Evolutionary conservation across 2,113 vertebrate species (phyloP).

Genomic region (Phaethon lepturus): DNA sequence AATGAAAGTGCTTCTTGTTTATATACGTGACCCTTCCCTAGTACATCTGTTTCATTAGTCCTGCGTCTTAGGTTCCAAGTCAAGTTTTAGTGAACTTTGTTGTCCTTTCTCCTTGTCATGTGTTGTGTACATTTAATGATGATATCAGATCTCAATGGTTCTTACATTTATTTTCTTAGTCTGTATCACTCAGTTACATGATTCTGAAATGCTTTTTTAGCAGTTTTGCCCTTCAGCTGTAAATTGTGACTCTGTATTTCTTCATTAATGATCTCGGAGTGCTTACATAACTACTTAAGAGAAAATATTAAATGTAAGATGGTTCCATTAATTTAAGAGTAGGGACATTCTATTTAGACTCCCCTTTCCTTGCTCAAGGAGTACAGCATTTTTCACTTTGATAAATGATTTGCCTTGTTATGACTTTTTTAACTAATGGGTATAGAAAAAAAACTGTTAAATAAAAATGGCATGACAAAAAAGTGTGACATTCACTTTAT

Average conservation of each 20-base stretch:
- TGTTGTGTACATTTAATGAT: slow-evolving; percentile 43
- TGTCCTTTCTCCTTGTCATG: slow-evolving; percentile 19
- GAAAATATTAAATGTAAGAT: slow-evolving; percentile 60
- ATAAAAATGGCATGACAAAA: slow-evolving; percentile 79
- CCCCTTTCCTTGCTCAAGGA: slow-evolving; percentile 53
- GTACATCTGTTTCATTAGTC: not conserved
- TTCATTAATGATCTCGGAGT: slow-evolving; percentile 59
- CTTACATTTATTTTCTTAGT: slow-evolving; percentile 57
- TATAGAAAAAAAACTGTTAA: slow-evolving; percentile 47
- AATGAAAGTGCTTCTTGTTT: not conserved
- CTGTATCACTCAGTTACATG: not conserved
- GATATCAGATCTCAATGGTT: not conserved
- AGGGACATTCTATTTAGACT: slow-evolving; percentile 59
- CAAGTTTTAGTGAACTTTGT: slow-evolving; percentile 39
- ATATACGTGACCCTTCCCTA: not conserved
- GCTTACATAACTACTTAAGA: slow-evolving; percentile 64
- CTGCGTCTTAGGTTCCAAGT: not conserved
- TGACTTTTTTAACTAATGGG: slow-evolving; percentile 74
- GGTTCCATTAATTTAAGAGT: slow-evolving; percentile 70
- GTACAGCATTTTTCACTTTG: slow-evolving; percentile 72
- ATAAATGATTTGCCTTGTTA: slow-evolving; percentile 69
- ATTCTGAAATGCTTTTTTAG: slow-evolving; percentile 28
- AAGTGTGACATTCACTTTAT: slow-evolving; percentile 71
- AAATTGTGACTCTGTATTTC: slow-evolving; percentile 49
- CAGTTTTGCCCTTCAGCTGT: slow-evolving; percentile 44